These are phyloP conservation scores for Brachypteracias leptosomus DNA, from an alignment of 2,113 vertebrate genomes.

Conservation along the genomic window DNA sequence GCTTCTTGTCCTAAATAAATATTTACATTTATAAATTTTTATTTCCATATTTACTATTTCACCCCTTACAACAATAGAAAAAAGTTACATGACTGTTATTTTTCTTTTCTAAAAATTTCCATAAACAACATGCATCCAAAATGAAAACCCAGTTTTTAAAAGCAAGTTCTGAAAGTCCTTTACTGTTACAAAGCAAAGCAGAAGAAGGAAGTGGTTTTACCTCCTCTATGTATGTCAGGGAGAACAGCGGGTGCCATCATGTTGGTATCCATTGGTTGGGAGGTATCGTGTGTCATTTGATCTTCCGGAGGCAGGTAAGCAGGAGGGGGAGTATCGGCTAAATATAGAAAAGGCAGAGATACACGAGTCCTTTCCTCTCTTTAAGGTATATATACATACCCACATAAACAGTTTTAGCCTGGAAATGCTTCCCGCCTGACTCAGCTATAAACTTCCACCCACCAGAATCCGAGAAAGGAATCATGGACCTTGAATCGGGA, in stretches of 20 bases:
- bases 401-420: not conserved
- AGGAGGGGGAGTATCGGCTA: constrained; percentile 93
- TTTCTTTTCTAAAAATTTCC: not conserved
- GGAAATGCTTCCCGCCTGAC: constrained; percentile 26
- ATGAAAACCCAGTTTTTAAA: not conserved
- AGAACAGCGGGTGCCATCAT: constrained; percentile 88
- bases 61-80: not conserved
- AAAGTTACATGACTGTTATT: accelerated
- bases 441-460: constrained; percentile 31
- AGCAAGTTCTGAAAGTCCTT: not conserved
- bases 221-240: constrained; percentile 86
- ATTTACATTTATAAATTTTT: not conserved
- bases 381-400: not conserved
- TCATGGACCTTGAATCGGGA: not conserved
- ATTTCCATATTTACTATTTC: not conserved
- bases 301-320: constrained; percentile 97
- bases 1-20: not conserved
- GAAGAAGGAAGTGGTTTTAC: constrained; percentile 57
- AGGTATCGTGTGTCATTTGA: constrained; percentile 93
- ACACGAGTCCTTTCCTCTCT: not conserved
- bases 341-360: constrained; percentile 25
- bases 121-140: not conserved
- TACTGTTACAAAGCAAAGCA: not conserved
- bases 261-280: constrained; percentile 97
- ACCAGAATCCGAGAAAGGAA: constrained; percentile 24